These are phyloP conservation scores for Stenopsyche tienmushanensis DNA, from an alignment of 1,140 invertebrate species.

Conservation along the genomic window DNA sequence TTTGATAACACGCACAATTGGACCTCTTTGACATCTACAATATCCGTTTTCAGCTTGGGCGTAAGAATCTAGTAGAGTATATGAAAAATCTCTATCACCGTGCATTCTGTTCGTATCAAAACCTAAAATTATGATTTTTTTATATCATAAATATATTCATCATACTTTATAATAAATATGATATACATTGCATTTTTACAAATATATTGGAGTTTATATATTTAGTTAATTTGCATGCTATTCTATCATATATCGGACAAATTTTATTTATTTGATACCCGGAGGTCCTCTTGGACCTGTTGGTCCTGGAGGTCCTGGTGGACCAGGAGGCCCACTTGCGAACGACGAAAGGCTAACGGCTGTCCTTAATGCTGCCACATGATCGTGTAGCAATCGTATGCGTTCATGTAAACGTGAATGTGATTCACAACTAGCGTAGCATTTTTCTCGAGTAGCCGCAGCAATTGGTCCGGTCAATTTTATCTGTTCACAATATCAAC, in stretches of 20 bases:
- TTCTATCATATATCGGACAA: background rate
- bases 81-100: slow-evolving; percentile 43
- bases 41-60: slow-evolving; percentile 55
- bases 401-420: slow-evolving; percentile 59
- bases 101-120: slow-evolving; percentile 23
- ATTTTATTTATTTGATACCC: slow-evolving; percentile 15
- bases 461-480: slow-evolving; percentile 43
- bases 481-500: slow-evolving; percentile 8
- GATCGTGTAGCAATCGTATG: slow-evolving; percentile 58
- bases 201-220: too few species aligned
- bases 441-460: slow-evolving; percentile 53
- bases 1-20: slow-evolving; percentile 52
- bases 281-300: slow-evolving; percentile 46
- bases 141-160: background rate
- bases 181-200: too few species aligned
- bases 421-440: slow-evolving; percentile 62
- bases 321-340: slow-evolving; percentile 55
- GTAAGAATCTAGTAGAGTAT: slow-evolving; percentile 58
- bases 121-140: slow-evolving; percentile 10
- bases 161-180: too few species aligned
- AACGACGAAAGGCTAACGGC: slow-evolving; percentile 60
- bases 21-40: slow-evolving; percentile 60
- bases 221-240: too few species aligned
- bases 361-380: slow-evolving; percentile 59
- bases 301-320: slow-evolving; percentile 50